Percentiles rank a stretch among this genome's conserved stretches.
These are phyloP conservation scores for Archaeoteleia sp. DNA, from an alignment of 2,888 invertebrate species.

Conservation along the genomic window DNA sequence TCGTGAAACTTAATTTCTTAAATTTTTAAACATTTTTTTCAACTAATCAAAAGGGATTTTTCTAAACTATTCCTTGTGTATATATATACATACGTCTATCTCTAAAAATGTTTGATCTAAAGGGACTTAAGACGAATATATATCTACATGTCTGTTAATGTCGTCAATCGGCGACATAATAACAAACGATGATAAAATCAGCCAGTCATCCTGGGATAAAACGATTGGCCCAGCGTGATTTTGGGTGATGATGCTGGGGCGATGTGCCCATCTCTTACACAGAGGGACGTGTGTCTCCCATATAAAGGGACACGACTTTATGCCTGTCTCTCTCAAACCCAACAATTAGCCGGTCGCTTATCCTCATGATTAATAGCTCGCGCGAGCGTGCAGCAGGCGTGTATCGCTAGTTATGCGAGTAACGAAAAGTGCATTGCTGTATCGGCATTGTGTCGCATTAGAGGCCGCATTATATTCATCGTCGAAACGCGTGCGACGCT, in stretches of 20 bases:
- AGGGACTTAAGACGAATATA: neutral
- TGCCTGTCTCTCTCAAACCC: slow-evolving; percentile 66
- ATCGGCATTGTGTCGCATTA: slow-evolving; percentile 64
- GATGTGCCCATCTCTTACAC: slow-evolving; percentile 56
- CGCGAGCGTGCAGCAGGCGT: slow-evolving; percentile 66
- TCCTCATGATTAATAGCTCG: slow-evolving; percentile 69
- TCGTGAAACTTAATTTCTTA: too few relatives aligned
- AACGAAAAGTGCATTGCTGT: slow-evolving; percentile 43
- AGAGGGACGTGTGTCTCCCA: slow-evolving; percentile 59
- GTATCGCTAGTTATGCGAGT: slow-evolving; percentile 46
- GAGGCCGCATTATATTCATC: slow-evolving; percentile 66
- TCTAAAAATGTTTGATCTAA: too few relatives aligned
- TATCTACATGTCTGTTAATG: slow-evolving; percentile 7
- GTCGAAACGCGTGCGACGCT: slow-evolving; percentile 48
- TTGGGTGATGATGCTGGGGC: slow-evolving; percentile 56
- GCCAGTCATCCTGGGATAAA: slow-evolving; percentile 63
- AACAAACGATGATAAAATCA: slow-evolving; percentile 67
- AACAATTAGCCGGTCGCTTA: slow-evolving; percentile 72
- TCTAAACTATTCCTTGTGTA: too few relatives aligned
- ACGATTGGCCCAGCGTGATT: slow-evolving; percentile 63
- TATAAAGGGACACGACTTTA: slow-evolving; percentile 64
- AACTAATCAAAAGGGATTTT: too few relatives aligned
- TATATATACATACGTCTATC: too few relatives aligned
- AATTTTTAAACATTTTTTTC: too few relatives aligned
- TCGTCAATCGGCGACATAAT: slow-evolving; percentile 41